A percentile compares a stretch with the other conserved stretches of the same genome.
These are phyloP conservation scores for Nymphicus hollandicus DNA, from an alignment of 2,113 vertebrate genomes.

Conservation along the genomic window DNA sequence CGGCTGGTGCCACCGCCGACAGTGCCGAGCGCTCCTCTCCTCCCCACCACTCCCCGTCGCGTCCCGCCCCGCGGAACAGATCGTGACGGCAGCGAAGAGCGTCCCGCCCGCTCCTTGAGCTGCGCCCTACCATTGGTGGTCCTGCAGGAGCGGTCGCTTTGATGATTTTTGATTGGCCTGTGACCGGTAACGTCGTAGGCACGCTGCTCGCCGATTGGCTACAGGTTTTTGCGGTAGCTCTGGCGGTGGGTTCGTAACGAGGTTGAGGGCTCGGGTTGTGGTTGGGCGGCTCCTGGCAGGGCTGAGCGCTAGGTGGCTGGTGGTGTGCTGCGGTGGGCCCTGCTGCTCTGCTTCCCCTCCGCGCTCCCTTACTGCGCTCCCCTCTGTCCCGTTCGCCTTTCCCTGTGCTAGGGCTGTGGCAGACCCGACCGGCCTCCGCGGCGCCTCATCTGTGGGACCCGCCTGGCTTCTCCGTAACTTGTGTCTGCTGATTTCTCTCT, in stretches of 20 bases:
- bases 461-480: fast-evolving
- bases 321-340: fast-evolving
- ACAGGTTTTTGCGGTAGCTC: fast-evolving
- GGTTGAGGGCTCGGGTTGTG: background rate
- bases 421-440: too few relatives aligned
- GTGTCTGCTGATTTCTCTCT: too few relatives aligned
- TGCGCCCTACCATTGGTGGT: background rate
- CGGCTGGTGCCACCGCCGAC: too few relatives aligned
- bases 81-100: fast-evolving
- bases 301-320: background rate
- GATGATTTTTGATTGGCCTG: background rate
- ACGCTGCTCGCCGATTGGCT: background rate
- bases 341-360: background rate
- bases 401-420: fast-evolving
- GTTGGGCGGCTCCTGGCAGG: too few relatives aligned
- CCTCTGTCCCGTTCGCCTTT: fast-evolving
- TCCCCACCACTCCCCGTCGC: too few relatives aligned
- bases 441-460: fast-evolving
- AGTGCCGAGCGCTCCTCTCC: too few relatives aligned
- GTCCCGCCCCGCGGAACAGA: background rate
- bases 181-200: fast-evolving
- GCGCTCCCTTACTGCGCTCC: too few relatives aligned
- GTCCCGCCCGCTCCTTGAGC: fast-evolving
- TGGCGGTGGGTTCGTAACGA: background rate
- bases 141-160: fast-evolving